phyloP scores from a whole-genome alignment of 2,888 invertebrate genomes.

The Lobophora halterata region DNA sequence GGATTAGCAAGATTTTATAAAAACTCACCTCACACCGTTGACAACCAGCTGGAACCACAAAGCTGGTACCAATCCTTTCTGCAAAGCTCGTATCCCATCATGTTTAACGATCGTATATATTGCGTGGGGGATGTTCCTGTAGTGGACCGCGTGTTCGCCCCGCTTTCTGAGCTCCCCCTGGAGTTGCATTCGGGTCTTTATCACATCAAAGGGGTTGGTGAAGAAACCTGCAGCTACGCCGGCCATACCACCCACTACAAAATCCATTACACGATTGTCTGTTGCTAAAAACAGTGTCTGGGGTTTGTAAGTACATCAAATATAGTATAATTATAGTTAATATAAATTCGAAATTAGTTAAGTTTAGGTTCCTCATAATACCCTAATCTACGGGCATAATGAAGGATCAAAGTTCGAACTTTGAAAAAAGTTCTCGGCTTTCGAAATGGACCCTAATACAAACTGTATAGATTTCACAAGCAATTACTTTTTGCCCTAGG shows the following conservation, averaged over 20 bases:
- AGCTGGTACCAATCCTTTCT: constrained; percentile 90
- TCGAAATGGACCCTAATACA: too few relatives aligned
- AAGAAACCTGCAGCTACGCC: constrained; percentile 90
- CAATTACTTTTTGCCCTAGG: too few relatives aligned
- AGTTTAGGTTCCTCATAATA: too few relatives aligned
- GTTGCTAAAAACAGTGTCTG: too few relatives aligned
- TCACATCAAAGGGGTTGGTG: constrained; percentile 94
- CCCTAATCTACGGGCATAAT: too few relatives aligned
- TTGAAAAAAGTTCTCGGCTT: too few relatives aligned
- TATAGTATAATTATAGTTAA: too few relatives aligned
- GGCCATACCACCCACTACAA: constrained; percentile 87
- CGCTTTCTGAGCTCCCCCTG: constrained; percentile 89
- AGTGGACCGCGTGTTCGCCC: constrained; percentile 82
- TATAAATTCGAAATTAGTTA: too few relatives aligned
- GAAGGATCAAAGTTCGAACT: too few relatives aligned
- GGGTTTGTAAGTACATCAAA: too few relatives aligned
- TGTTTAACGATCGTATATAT: constrained; percentile 86
- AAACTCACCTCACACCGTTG: constrained; percentile 79
- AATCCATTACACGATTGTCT: constrained; percentile 80
- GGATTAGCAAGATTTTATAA: too few relatives aligned
- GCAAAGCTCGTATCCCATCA: constrained; percentile 88
- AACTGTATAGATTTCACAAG: too few relatives aligned
- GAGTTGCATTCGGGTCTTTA: constrained; percentile 93
- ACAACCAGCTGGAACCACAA: constrained; percentile 88
- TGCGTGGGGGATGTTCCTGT: constrained; percentile 90